Evolutionary conservation across 2,797 vertebrate genomes (phyloP).

Genomic region (Micropoecilia bifurca): DNA sequence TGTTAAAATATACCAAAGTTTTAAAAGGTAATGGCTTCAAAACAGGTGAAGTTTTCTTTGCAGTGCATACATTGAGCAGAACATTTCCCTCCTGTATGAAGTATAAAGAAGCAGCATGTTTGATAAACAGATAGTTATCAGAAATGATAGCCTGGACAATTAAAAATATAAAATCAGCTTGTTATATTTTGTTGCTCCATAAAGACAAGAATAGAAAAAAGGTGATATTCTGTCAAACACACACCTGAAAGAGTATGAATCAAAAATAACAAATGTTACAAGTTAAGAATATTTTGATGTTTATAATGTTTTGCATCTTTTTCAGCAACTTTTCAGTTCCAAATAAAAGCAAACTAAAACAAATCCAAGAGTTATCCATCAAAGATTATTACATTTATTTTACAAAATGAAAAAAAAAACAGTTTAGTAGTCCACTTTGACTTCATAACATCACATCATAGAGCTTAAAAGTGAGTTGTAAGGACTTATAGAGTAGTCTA

Average conservation of each 20-base stretch:
- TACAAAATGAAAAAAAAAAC: not conserved
- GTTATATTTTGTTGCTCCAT: not conserved
- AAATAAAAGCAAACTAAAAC: slow-evolving; percentile 2
- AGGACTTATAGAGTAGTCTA: slow-evolving; percentile 9
- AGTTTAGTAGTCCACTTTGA: not conserved
- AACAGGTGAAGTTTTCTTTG: not conserved
- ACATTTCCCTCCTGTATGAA: not conserved
- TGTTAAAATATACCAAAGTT: not conserved
- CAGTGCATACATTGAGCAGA: not conserved
- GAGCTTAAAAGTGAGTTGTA: not conserved
- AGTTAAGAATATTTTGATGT: not conserved
- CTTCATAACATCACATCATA: slow-evolving; percentile 5
- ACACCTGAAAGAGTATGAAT: not conserved
- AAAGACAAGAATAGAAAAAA: not conserved
- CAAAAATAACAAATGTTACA: not conserved
- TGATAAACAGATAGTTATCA: not conserved
- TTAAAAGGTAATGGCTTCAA: not conserved
- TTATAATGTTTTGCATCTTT: not conserved
- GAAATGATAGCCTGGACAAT: not conserved
- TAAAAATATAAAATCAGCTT: not conserved
- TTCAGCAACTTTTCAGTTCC: not conserved
- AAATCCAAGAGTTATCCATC: not conserved
- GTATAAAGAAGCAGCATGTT: not conserved
- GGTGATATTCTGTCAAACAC: not conserved
- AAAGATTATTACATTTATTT: not conserved